Base-by-base conservation (phyloP, 2,888 invertebrate species). In the Linnaemya vulpina region DNA sequence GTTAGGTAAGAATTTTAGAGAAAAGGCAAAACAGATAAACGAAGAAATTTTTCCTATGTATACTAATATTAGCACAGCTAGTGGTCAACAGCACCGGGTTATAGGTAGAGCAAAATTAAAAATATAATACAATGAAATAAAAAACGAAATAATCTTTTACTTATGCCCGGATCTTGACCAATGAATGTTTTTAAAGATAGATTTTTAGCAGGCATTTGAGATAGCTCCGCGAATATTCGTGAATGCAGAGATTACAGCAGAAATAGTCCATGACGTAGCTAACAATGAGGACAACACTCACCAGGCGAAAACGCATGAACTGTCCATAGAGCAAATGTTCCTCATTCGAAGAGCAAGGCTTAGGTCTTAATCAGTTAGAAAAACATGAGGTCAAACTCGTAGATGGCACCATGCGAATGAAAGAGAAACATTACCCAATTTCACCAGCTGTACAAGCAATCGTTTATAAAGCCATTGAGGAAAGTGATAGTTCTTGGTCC, bases 401-500 rank as follows among this genome's bases (percentile, higher is more conserved):
- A n/a, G n/a, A n/a, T n/a, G n/a, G n/a, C n/a, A n/a, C n/a, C n/a
- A n/a, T n/a, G n/a, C n/a, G n/a, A n/a, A n/a, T n/a, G n/a, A n/a
- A n/a, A n/a, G n/a, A n/a, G n/a, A n/a, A n/a, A n/a, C n/a, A n/a
- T n/a, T n/a, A n/a, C n/a, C n/a, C n/a, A n/a, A n/a, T n/a, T n/a
- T n/a, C n/a, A n/a, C n/a, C n/a, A n/a, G n/a, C n/a, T 90, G 0
- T 89, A 90, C 17, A 73, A 88, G 8, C 90, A 90, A 90, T 43
- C 90, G 13, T 11, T 51, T 1, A 65, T 87, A 88, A 86, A 3
- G 87, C 90, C 0, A 87, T 91, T 0, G 89, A 90, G 38, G 87
- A 85, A n/a, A 89, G 88, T 1, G 79, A 85, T 0, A 89, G 89
- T 38, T 81, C 87, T 0, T 90, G 90, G 90, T 86, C 87, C 8